Evolutionary conservation across 64 coral and sea anemone genomes (phyloP), one percentile per base, ranked within the genome.

Genomic region (Pocillopora damicornis): DNA sequence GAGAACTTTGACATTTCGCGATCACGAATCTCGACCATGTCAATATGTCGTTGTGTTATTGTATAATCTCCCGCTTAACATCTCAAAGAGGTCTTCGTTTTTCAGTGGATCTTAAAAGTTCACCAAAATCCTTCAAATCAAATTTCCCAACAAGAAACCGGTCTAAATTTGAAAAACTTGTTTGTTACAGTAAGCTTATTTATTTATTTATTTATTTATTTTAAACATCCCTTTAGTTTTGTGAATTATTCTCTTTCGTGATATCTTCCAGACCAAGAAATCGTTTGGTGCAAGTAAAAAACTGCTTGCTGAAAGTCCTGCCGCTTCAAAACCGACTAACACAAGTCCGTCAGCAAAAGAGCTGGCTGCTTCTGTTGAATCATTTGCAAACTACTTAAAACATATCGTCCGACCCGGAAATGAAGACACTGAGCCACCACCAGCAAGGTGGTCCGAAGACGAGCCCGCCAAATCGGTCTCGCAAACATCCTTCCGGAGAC

Each of bases 301-400:
- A 20, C 86, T 76, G 69, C 81, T 26, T 58, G 63, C 73, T 58
- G 38, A 85, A 83, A 75, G 72, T 34, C 68, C 78, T 74, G 22
- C 16, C 66, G 62, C 62, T 72, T 71, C 78, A 22, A 62, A 76
- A 85, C 60, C 42, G 61, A 76, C 59, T 8, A 75, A 90, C 20
- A 63, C 34, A 18, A 76, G 58, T 61, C 60, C 76, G 14, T 91
- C 95, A 15, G 64, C 86, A 11, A 67, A 91, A 23, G 81, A 98
- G 2, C 62, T 99, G 22, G 93, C 88, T 9, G 93, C 93, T 0
- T 99, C 97, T 2, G 97, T 99, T 0, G 97, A 99, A 86, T 95
- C 93, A 9, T 99, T 99, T 34, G 97, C 97, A 34, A 99, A 93
- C 63, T 99, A 99, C 72, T 63, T 99, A 15, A 94, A 92, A n/a